Percentiles rank a stretch among this genome's conserved stretches.
These are phyloP conservation scores for Microcebus lehilahytsara DNA, from an alignment of 2,113 vertebrate species.

Conservation along the genomic window DNA sequence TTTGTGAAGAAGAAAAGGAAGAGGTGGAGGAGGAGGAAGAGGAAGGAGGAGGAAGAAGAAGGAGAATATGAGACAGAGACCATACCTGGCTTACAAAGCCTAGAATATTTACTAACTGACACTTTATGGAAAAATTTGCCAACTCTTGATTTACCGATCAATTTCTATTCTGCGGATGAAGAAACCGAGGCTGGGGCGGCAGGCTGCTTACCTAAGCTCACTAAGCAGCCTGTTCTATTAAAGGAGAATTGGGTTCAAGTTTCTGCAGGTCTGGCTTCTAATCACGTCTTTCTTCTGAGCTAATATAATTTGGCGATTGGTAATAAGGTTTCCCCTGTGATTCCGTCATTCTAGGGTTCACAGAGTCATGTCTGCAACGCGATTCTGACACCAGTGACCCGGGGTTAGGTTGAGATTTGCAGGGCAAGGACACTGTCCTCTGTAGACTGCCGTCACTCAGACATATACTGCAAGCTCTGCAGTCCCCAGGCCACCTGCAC, in stretches of 20 bases:
- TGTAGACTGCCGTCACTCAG: neutral
- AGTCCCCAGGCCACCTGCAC: neutral
- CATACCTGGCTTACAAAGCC: neutral
- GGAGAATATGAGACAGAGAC: neutral
- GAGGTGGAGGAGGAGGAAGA: neutral
- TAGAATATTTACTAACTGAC: neutral
- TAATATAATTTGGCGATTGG: neutral
- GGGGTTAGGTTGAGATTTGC: neutral
- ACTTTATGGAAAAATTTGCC: neutral
- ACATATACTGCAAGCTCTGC: neutral
- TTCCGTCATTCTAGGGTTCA: neutral
- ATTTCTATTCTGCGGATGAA: conserved; percentile 2
- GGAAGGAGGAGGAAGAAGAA: neutral
- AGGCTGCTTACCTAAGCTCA: neutral
- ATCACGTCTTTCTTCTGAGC: neutral
- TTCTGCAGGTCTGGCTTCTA: neutral
- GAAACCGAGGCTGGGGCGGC: neutral
- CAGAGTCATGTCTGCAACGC: neutral
- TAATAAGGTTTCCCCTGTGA: neutral
- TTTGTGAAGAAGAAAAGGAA: neutral
- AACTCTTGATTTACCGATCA: neutral
- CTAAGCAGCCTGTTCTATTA: neutral
- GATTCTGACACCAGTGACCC: neutral
- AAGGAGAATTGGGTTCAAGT: neutral
- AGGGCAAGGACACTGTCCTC: neutral